Evolutionary conservation across 2,888 invertebrate genomes (phyloP), one percentile per base, ranked within the genome.

Genomic region (Lasioglossum leucozonium): DNA sequence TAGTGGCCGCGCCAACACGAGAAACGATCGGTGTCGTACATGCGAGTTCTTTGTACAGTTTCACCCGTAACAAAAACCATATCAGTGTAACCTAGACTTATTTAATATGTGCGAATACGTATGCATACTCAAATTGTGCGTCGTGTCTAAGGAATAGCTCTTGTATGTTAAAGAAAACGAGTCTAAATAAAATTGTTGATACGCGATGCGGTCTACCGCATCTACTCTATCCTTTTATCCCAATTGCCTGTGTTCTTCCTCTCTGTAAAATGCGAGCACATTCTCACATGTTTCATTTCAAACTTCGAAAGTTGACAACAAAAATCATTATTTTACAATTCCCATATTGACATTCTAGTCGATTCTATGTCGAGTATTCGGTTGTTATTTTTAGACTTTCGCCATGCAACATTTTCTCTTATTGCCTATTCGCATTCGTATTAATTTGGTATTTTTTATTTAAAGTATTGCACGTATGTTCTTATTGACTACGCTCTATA

Each of bases 91-190:
- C 88, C 86, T 90, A 91, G 88, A 89, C 84, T 86, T 86, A 88
- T 88, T 90, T 89, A 90, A 90, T 88, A 91, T 89, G 84, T 85
- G 84, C 87, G 82, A 91, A 90, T 84, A 87, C 81, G 78, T 89
- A 87, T 81, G 84, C 85, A 84, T 86, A 88, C 77, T 91, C 85
- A 87, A 88, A 78, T 75, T 83, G 84, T 88, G 89, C 87, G 86
- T 88, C 87, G 86, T 90, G 90, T 92, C 92, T 90, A 89, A 91
- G 89, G 77, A n/a, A 88, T 92, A 93, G 93, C 90, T 93, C 92
- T 93, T 93, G 93, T 93, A 93, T 93, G 93, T 93, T 93, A 91
- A 92, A 93, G 89, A 91, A 92, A 93, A 87, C 85, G 81, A 91
- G 90, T 92, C 87, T 92, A 91, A 92, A 92, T 92, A 91, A 92